phyloP scores from a whole-genome alignment of 2,113 vertebrate genomes.

The Hemicordylus capensis region DNA sequence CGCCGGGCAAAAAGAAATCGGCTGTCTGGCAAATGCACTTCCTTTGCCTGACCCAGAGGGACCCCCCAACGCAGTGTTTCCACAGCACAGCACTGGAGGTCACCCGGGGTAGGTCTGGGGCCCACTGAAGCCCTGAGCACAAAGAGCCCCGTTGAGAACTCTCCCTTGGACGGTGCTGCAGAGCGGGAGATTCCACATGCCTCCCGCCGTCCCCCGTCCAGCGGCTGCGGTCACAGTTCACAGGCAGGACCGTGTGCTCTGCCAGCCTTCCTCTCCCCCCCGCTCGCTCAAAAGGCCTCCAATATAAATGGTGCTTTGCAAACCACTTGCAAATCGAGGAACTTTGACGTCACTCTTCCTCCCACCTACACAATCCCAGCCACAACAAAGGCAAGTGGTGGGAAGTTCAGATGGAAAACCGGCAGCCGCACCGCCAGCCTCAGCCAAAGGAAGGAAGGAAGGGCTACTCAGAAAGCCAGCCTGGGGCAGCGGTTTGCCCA shows the following conservation, averaged over 20 bases:
- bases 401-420: neutral
- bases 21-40: neutral
- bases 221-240: conserved; percentile 52
- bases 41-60: neutral
- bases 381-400: conserved; percentile 30
- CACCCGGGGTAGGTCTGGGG: neutral
- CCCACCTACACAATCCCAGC: conserved; percentile 32
- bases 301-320: conserved; percentile 55
- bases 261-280: neutral
- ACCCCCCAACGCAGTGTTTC: neutral
- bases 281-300: conserved; percentile 26
- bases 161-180: neutral
- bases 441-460: conserved; percentile 33
- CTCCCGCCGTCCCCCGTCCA: conserved; percentile 14
- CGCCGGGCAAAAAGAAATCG: neutral
- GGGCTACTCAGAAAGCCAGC: conserved; percentile 38
- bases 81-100: neutral
- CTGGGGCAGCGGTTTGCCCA: neutral
- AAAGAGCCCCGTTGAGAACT: conserved; percentile 18
- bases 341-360: conserved; percentile 41
- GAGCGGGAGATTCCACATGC: conserved; percentile 33
- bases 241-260: conserved; percentile 27
- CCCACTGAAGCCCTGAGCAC: neutral
- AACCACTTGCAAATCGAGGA: conserved; percentile 52
- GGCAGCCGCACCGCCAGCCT: neutral